phyloP scores from a whole-genome alignment of 1,140 invertebrate species.

The Planococcus citri region DNA sequence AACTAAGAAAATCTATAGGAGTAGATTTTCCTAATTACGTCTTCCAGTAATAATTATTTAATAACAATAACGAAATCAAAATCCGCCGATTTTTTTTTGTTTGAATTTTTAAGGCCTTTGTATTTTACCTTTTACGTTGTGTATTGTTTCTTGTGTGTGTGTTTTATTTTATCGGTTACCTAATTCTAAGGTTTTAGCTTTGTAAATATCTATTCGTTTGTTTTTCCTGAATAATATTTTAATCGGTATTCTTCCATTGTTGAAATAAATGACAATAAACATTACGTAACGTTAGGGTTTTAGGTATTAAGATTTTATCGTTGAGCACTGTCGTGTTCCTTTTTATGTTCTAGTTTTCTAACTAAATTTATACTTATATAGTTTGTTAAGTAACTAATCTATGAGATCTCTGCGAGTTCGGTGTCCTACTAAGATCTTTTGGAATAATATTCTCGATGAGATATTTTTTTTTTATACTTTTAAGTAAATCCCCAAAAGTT shows the following conservation, averaged over 20 bases:
- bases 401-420: no score
- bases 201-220: background rate
- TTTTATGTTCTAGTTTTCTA: background rate
- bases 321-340: background rate
- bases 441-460: no score
- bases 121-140: background rate
- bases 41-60: background rate
- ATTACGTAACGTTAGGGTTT: background rate
- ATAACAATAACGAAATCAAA: background rate
- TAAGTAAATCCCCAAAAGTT: no score
- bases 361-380: no score
- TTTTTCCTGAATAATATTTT: background rate
- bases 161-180: background rate
- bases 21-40: background rate
- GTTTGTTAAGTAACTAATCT: no score
- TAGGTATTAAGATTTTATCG: background rate
- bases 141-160: background rate
- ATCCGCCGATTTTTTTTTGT: background rate
- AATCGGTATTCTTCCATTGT: constrained; percentile 1
- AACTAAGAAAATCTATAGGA: background rate
- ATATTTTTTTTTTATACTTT: no score
- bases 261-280: background rate
- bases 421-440: no score
- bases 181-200: background rate
- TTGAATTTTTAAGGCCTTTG: background rate